A percentile compares a stretch with the other conserved stretches of the same genome.
These are phyloP conservation scores for Pantherophis guttatus DNA, from an alignment of 2,113 vertebrate species.

Conservation along the genomic window DNA sequence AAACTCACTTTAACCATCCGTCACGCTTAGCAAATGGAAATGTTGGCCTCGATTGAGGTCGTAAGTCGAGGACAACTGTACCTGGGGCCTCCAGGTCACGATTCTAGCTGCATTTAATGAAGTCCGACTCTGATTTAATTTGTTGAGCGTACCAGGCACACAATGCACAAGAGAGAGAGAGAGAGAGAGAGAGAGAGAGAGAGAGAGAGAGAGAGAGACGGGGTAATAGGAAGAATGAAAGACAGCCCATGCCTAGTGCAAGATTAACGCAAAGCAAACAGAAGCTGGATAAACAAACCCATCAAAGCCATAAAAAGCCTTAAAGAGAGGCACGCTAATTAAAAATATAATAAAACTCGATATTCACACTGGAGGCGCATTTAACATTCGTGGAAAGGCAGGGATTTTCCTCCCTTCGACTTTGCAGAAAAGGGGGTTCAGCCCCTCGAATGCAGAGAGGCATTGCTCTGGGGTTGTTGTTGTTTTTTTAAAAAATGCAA, in stretches of 20 bases:
- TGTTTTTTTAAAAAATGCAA: no score
- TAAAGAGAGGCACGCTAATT: constrained; percentile 51
- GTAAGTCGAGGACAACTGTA: neutral
- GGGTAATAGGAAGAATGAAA: constrained; percentile 20
- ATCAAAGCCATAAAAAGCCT: constrained; percentile 61
- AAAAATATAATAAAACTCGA: constrained; percentile 66
- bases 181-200: no score
- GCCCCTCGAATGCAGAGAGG: constrained; percentile 39
- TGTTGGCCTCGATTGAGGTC: rapidly evolving
- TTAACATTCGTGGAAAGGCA: constrained; percentile 58
- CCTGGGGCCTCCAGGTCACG: no score
- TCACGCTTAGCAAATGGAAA: neutral
- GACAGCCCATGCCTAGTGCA: constrained; percentile 6
- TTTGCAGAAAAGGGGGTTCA: constrained; percentile 43
- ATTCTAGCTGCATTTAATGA: neutral
- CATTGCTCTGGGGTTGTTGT: no score
- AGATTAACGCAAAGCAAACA: constrained; percentile 61
- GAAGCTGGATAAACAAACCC: constrained; percentile 62
- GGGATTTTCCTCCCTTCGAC: constrained; percentile 59
- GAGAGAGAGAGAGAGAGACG: no score
- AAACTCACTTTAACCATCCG: rapidly evolving
- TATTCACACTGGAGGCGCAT: constrained; percentile 48
- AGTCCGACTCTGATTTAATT: constrained; percentile 37
- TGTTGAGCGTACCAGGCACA: constrained; percentile 40
- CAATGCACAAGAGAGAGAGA: neutral